A percentile compares a stretch with the other conserved stretches of the same genome.
Evolutionary conservation across 2,888 invertebrate genomes (phyloP).

Genomic region (Acanthosepion esculentum): DNA sequence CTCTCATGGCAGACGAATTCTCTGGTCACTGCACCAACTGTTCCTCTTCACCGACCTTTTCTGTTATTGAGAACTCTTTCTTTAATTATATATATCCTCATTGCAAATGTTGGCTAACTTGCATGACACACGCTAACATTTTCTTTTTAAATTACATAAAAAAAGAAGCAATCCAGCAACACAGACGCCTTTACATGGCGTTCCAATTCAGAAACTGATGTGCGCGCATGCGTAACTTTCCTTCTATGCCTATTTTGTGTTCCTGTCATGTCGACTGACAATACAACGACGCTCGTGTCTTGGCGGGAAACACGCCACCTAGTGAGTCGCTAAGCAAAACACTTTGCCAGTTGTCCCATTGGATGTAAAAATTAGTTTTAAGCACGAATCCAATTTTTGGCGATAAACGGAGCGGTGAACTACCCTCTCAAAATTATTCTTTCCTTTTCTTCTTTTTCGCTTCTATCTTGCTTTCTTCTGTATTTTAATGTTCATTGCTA

Average conservation of each 20-base stretch:
- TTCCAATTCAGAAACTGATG: background rate
- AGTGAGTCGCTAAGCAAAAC: background rate
- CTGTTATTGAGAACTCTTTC: too few relatives aligned
- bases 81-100: too few relatives aligned
- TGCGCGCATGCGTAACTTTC: background rate
- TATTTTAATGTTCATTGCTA: too few relatives aligned
- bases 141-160: too few relatives aligned
- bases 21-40: too few relatives aligned
- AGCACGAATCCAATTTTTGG: background rate
- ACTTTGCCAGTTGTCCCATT: background rate
- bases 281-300: background rate
- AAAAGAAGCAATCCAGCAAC: background rate
- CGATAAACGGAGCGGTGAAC: background rate
- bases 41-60: too few relatives aligned
- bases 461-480: background rate
- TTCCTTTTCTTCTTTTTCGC: too few relatives aligned
- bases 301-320: constrained; percentile 18
- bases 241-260: background rate
- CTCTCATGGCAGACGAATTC: too few relatives aligned
- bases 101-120: too few relatives aligned
- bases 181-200: background rate
- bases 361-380: background rate
- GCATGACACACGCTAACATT: too few relatives aligned
- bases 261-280: background rate
- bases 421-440: background rate